These are phyloP conservation scores for Drosophila mercatorum DNA, from an alignment of 2,888 invertebrate genomes.

Conservation along the genomic window DNA sequence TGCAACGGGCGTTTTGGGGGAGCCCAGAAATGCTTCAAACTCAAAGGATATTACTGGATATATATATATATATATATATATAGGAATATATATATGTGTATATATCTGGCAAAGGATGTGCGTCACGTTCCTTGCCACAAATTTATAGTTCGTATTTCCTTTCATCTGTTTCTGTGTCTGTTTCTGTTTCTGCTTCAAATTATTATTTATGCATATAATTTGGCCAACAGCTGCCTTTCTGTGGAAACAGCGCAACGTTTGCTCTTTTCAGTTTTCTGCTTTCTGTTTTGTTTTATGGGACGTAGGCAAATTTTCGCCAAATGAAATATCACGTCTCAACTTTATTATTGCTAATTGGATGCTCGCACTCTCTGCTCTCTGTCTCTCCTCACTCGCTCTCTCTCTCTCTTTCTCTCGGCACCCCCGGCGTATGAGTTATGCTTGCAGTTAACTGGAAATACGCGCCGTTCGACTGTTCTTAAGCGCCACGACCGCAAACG, in stretches of 20 bases:
- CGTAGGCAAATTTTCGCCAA: constrained; percentile 79
- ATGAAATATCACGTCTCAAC: constrained; percentile 82
- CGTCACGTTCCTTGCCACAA: constrained; percentile 59
- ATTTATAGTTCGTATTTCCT: constrained; percentile 66
- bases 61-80: too few species aligned
- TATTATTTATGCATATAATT: constrained; percentile 83
- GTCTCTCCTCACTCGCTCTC: neutral
- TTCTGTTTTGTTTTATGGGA: constrained; percentile 56
- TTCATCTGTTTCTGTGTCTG: constrained; percentile 25
- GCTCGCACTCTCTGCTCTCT: constrained; percentile 5
- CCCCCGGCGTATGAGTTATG: constrained; percentile 79
- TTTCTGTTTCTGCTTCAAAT: constrained; percentile 54
- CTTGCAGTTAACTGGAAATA: constrained; percentile 65
- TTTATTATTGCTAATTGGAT: constrained; percentile 82
- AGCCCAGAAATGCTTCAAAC: neutral
- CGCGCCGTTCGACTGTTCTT: constrained; percentile 14
- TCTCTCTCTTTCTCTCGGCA: constrained; percentile 12
- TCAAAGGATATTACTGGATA: too few species aligned
- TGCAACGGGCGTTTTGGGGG: constrained; percentile 7
- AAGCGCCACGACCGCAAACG: constrained; percentile 59
- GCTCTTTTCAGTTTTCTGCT: neutral
- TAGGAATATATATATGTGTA: neutral
- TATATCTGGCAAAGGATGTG: constrained; percentile 10
- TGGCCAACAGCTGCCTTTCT: constrained; percentile 76
- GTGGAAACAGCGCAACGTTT: constrained; percentile 48